Evolutionary conservation across 1,140 invertebrate species (phyloP).

Genomic region (Drosophila sucinea): DNA sequence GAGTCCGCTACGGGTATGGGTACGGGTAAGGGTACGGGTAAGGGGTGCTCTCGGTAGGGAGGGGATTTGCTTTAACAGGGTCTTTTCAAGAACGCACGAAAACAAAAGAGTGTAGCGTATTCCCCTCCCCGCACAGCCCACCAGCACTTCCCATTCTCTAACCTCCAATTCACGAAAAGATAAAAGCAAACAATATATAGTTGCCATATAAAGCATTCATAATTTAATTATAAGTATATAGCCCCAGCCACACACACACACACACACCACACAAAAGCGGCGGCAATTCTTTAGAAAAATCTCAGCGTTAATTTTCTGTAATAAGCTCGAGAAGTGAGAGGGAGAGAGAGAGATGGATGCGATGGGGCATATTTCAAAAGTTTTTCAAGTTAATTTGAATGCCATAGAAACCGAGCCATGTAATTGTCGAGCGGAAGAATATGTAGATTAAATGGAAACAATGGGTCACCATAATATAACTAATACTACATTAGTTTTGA

Average conservation of each 20-base stretch:
- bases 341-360: not conserved
- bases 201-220: conserved; percentile 78
- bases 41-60: not conserved
- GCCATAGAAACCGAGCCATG: conserved; percentile 19
- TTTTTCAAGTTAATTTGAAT: conserved; percentile 18
- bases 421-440: conserved; percentile 13
- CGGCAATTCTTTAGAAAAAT: conserved; percentile 70
- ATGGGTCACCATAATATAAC: conserved; percentile 2
- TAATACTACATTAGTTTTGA: conserved; percentile 36
- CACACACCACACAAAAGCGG: conserved; percentile 27
- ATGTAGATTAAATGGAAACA: conserved; percentile 16
- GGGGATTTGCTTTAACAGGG: conserved; percentile 16
- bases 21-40: conserved; percentile 26
- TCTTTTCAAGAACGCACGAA: conserved; percentile 55
- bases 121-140: not conserved
- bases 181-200: conserved; percentile 73
- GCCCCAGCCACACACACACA: conserved; percentile 41
- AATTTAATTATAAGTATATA: conserved; percentile 72
- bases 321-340: conserved; percentile 53
- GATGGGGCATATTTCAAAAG: conserved; percentile 18
- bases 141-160: not conserved
- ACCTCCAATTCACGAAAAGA: conserved; percentile 22
- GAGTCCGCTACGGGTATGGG: not conserved
- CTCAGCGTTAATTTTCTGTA: conserved; percentile 69
- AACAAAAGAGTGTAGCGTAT: conserved; percentile 50